These are phyloP conservation scores for Mycteria americana DNA, from an alignment of 2,797 vertebrate species.

Conservation along the genomic window DNA sequence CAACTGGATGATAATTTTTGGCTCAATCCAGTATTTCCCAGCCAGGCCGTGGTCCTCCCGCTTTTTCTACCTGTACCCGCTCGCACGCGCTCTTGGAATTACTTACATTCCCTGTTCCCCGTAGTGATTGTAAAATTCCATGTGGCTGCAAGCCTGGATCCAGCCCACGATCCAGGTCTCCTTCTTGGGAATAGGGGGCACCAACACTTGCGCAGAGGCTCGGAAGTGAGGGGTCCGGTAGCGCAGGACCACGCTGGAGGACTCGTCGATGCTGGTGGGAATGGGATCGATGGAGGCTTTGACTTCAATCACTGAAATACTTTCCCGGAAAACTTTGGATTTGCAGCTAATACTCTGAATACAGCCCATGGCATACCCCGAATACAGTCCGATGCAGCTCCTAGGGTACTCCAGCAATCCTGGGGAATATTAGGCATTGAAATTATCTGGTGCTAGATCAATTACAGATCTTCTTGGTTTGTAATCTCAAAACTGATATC, in stretches of 20 bases:
- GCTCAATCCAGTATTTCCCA: background rate
- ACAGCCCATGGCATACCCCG: slow-evolving; percentile 94
- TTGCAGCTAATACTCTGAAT: slow-evolving; percentile 98
- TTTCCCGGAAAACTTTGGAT: slow-evolving; percentile 94
- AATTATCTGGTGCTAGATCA: slow-evolving; percentile 66
- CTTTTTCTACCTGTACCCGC: background rate
- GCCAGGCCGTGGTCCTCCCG: background rate
- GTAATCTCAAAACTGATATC: slow-evolving; percentile 65
- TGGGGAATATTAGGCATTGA: slow-evolving; percentile 84
- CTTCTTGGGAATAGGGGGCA: slow-evolving; percentile 88
- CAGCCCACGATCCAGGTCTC: slow-evolving; percentile 98
- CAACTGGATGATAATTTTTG: background rate
- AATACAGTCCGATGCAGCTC: slow-evolving; percentile 75
- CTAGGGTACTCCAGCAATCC: slow-evolving; percentile 83
- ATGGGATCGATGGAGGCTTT: slow-evolving; percentile 91
- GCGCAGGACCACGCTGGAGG: slow-evolving; percentile 93
- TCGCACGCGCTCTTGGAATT: background rate
- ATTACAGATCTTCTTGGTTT: slow-evolving; percentile 48
- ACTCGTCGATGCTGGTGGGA: slow-evolving; percentile 98
- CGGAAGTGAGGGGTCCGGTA: slow-evolving; percentile 97
- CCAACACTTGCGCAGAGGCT: slow-evolving; percentile 88
- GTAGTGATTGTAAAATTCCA: slow-evolving; percentile 98
- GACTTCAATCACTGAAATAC: slow-evolving; percentile 90
- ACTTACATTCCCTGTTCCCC: slow-evolving; percentile 97
- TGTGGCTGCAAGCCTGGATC: slow-evolving; percentile 98